Evolutionary conservation across 2,797 vertebrate genomes (phyloP).

Genomic region (Chanos chanos): DNA sequence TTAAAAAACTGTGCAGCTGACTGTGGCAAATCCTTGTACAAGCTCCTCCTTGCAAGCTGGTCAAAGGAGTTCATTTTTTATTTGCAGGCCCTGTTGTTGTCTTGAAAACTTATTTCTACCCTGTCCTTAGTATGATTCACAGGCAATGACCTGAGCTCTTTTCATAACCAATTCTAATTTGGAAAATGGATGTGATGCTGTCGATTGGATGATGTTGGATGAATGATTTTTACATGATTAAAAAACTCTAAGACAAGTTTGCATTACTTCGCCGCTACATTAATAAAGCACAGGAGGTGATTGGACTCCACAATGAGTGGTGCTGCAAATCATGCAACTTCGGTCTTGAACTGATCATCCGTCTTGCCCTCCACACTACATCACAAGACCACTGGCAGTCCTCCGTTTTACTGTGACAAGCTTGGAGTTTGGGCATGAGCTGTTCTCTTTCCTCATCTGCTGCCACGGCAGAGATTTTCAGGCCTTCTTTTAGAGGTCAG

Average conservation of each 20-base stretch:
- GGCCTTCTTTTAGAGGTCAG: constrained; percentile 12
- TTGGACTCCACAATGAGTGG: constrained; percentile 72
- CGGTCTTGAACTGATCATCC: constrained; percentile 36
- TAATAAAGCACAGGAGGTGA: constrained; percentile 66
- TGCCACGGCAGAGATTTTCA: constrained; percentile 3
- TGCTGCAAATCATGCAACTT: constrained; percentile 67
- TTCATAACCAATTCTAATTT: constrained; percentile 28
- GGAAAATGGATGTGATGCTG: constrained; percentile 46
- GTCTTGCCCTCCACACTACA: constrained; percentile 15
- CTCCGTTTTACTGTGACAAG: not conserved
- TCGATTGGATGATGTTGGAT: too few relatives aligned
- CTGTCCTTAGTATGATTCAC: not conserved
- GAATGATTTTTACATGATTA: constrained; percentile 66
- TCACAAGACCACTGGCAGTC: not conserved
- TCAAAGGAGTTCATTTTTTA: not conserved
- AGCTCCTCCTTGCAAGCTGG: not conserved
- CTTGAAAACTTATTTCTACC: constrained; percentile 16
- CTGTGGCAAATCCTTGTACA: not conserved
- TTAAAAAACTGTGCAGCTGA: not conserved
- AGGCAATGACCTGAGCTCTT: constrained; percentile 13
- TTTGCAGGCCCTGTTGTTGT: not conserved
- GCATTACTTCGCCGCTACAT: constrained; percentile 60
- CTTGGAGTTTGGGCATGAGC: constrained; percentile 2
- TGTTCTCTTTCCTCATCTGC: not conserved
- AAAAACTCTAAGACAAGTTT: constrained; percentile 59